A percentile compares a stretch with the other conserved stretches of the same genome.
These are phyloP conservation scores for Drosophila grimshawi DNA, from an alignment of 1,140 invertebrate species.

Conservation along the genomic window DNA sequence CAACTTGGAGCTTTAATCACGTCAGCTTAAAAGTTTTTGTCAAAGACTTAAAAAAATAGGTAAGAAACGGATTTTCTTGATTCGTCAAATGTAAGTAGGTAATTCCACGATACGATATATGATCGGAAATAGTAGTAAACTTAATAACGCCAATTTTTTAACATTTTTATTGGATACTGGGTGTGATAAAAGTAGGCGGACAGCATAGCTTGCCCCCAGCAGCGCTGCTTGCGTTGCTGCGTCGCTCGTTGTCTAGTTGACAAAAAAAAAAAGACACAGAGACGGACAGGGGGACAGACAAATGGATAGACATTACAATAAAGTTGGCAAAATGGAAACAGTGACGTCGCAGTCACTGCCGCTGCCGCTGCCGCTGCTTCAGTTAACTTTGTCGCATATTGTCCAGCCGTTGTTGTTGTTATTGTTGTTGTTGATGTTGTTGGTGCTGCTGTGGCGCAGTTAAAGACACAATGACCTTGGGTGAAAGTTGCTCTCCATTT, in stretches of 20 bases:
- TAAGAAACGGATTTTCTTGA: too few relatives aligned
- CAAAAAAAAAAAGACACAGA: slow-evolving; percentile 19
- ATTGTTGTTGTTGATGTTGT: slow-evolving; percentile 15
- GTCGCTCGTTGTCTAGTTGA: slow-evolving; percentile 11
- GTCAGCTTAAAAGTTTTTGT: too few relatives aligned
- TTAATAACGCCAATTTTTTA: not conserved
- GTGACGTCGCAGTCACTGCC: slow-evolving; percentile 23
- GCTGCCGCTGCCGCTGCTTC: slow-evolving; percentile 35
- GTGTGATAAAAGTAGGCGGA: not conserved
- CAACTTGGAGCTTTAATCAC: too few relatives aligned
- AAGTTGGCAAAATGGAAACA: slow-evolving; percentile 33
- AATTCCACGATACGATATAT: too few relatives aligned
- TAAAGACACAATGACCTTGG: slow-evolving; percentile 84
- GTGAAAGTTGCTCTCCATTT: slow-evolving; percentile 84
- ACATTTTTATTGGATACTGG: not conserved
- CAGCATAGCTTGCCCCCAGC: slow-evolving; percentile 25
- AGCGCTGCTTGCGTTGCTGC: not conserved
- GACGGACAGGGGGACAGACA: not conserved
- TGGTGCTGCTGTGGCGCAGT: slow-evolving; percentile 60
- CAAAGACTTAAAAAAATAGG: too few relatives aligned
- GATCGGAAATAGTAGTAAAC: not conserved
- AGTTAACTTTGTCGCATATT: slow-evolving; percentile 49
- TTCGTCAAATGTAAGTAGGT: too few relatives aligned
- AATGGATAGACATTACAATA: slow-evolving; percentile 29
- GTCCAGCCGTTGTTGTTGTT: slow-evolving; percentile 36